Conservation (phyloP, 2,113 vertebrate genomes). For the Vulpes ferrilata region DNA sequence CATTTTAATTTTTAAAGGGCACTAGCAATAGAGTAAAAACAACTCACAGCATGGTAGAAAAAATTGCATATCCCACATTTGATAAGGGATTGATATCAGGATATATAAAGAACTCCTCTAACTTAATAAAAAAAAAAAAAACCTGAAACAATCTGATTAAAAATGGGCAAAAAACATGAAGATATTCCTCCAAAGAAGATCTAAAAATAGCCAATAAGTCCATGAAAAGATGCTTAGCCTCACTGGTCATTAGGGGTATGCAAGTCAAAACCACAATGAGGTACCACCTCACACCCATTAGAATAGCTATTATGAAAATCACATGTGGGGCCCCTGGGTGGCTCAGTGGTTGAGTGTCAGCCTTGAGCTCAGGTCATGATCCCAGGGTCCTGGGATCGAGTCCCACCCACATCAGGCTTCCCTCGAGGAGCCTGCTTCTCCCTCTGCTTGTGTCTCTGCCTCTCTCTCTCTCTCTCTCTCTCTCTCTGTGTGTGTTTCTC, state of each 20-base stretch:
- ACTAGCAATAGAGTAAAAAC: slow-evolving; percentile 3
- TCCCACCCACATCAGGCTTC: too few relatives aligned
- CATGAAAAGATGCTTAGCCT: not conserved
- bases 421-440: too few relatives aligned
- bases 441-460: too few relatives aligned
- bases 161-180: not conserved
- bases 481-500: too few relatives aligned
- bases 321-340: not conserved
- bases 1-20: not conserved
- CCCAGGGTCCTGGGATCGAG: too few relatives aligned
- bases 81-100: not conserved
- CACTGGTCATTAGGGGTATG: not conserved
- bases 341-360: too few relatives aligned
- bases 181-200: not conserved
- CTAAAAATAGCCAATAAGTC: not conserved
- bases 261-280: not conserved
- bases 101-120: not conserved
- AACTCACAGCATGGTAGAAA: not conserved
- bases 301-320: not conserved
- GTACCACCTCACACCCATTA: not conserved
- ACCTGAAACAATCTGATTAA: not conserved
- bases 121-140: not conserved
- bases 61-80: not conserved
- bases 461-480: too few relatives aligned
- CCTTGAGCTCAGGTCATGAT: too few relatives aligned